Evolutionary conservation across 2,113 vertebrate genomes (phyloP).

Genomic region (Donacobius atricapilla): DNA sequence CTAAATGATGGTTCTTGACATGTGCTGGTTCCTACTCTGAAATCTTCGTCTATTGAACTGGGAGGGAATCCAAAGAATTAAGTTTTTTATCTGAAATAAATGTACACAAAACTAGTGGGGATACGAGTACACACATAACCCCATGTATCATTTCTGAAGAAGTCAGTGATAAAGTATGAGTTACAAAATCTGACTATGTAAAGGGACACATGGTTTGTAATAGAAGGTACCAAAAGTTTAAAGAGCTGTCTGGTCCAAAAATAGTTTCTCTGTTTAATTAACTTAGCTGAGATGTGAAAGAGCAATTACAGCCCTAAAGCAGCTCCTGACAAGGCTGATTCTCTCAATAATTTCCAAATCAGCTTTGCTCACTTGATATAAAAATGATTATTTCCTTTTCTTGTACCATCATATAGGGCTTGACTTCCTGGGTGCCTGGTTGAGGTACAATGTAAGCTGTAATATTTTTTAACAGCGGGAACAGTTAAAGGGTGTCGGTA

Average conservation of each 20-base stretch:
- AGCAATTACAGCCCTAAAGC: background rate
- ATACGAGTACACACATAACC: background rate
- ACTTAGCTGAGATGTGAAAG: background rate
- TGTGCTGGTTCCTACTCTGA: background rate
- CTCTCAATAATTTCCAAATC: background rate
- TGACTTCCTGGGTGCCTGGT: background rate
- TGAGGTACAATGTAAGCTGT: background rate
- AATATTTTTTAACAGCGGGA: background rate
- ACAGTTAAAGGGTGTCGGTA: background rate
- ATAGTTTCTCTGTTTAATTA: background rate
- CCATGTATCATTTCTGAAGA: background rate
- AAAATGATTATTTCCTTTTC: background rate
- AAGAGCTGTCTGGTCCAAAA: background rate
- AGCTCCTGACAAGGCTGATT: background rate
- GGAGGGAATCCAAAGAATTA: background rate
- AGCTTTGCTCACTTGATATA: background rate
- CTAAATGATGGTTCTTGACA: background rate
- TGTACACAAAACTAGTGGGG: background rate
- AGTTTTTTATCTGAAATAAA: background rate
- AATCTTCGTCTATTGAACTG: background rate
- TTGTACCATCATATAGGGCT: background rate
- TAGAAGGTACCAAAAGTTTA: background rate
- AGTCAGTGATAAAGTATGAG: background rate
- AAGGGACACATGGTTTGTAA: background rate
- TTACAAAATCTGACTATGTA: background rate